Evolutionary conservation across 2,113 vertebrate species (phyloP).

Genomic region (Seriola dumerili): DNA sequence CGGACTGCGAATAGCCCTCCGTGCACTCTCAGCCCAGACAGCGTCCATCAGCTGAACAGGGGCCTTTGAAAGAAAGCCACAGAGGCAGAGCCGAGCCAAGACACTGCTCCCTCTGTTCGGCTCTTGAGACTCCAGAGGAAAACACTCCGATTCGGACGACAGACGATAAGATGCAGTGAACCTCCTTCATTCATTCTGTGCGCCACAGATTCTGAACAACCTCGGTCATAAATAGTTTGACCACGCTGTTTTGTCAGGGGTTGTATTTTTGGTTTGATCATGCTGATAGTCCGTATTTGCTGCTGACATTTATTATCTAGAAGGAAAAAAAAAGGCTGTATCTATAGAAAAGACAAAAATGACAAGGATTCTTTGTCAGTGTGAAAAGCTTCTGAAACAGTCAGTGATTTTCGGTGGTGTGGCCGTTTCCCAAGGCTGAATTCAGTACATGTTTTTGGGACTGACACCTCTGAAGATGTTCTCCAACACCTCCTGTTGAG

Average conservation of each 20-base stretch:
- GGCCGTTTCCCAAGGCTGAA: neutral
- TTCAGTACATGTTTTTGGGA: neutral
- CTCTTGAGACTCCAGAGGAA: conserved; percentile 53
- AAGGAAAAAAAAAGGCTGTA: neutral
- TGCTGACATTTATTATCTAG: conserved; percentile 39
- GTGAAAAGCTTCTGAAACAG: conserved; percentile 11
- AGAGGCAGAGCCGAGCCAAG: conserved; percentile 37
- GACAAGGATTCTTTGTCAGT: conserved; percentile 29
- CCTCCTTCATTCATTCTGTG: conserved; percentile 53
- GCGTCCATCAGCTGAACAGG: conserved; percentile 61
- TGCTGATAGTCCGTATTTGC: conserved; percentile 21
- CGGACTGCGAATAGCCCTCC: conserved; percentile 50
- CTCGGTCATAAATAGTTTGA: conserved; percentile 51
- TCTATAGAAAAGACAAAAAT: neutral
- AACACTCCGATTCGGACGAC: conserved; percentile 64
- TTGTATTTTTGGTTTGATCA: conserved; percentile 41
- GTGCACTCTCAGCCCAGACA: conserved; percentile 61
- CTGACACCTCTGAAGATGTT: neutral
- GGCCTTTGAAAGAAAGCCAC: conserved; percentile 67
- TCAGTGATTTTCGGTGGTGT: conserved; percentile 12
- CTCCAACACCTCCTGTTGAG: neutral
- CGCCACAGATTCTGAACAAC: conserved; percentile 19
- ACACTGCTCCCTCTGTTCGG: conserved; percentile 78
- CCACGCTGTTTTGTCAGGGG: conserved; percentile 6
- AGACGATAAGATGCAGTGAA: conserved; percentile 60